Conservation (phyloP, 2,797 vertebrate genomes). For the Eulemur albifrons region DNA sequence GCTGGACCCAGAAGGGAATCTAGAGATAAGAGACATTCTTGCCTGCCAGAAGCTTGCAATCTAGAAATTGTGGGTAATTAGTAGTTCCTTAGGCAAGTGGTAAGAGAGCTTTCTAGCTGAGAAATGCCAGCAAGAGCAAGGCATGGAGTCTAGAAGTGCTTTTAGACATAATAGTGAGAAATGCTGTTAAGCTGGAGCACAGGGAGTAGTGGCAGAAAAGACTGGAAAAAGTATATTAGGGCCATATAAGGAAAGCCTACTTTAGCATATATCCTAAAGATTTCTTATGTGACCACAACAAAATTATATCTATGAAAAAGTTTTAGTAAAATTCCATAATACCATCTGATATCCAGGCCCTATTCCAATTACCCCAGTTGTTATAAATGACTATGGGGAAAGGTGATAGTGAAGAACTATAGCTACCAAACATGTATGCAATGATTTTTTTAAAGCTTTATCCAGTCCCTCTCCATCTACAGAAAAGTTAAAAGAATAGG, state of each 20-base stretch:
- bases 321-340: background rate
- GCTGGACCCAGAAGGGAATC: background rate
- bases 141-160: background rate
- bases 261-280: background rate
- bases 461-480: background rate
- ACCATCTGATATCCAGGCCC: background rate
- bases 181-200: background rate
- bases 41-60: background rate
- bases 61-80: background rate
- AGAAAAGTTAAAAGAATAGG: background rate
- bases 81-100: background rate
- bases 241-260: background rate
- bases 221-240: background rate
- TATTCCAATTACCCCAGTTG: background rate
- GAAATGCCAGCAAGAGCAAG: background rate
- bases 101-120: background rate
- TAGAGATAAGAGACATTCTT: slow-evolving; percentile 28
- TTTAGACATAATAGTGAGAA: background rate
- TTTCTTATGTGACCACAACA: background rate
- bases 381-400: background rate
- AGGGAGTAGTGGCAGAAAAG: background rate
- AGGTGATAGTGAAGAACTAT: background rate
- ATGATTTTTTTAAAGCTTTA: background rate
- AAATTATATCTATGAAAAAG: background rate
- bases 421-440: background rate